Evolutionary conservation across 92 coral and sea anemone genomes (phyloP).

Genomic region (Hydrozoanthus gracilis): DNA sequence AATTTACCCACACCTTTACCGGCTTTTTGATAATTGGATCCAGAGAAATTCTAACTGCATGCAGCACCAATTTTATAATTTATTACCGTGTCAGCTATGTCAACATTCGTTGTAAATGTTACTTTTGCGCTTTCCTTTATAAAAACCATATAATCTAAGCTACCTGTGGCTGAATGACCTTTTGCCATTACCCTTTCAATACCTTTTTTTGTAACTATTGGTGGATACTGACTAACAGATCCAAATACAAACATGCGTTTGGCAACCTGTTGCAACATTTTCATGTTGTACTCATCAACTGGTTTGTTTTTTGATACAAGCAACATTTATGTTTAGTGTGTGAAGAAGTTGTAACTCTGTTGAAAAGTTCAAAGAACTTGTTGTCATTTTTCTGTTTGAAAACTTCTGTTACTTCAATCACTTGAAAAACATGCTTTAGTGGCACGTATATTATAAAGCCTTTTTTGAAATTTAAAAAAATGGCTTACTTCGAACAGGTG

Average conservation of each 20-base stretch:
- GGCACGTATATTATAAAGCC: no score
- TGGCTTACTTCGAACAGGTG: no score
- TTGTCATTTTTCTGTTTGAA: no score
- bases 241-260: constrained; percentile 51
- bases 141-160: constrained; percentile 59
- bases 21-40: constrained; percentile 4
- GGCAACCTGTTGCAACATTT: constrained; percentile 31
- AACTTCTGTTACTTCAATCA: no score
- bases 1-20: no score
- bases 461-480: no score
- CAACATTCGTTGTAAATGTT: neutral
- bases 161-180: constrained; percentile 63
- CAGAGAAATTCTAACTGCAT: constrained; percentile 36
- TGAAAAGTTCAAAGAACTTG: no score
- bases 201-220: constrained; percentile 46
- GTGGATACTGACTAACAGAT: constrained; percentile 65
- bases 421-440: no score
- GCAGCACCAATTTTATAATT: constrained; percentile 49
- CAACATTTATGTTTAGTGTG: no score
- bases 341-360: no score
- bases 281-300: constrained; percentile 51
- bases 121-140: constrained; percentile 19
- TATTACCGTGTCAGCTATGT: neutral
- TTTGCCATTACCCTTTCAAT: constrained; percentile 46
- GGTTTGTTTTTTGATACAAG: constrained; percentile 50